phyloP scores from a whole-genome alignment of 2,113 vertebrate genomes.

The Romanogobio albipinnatus region DNA sequence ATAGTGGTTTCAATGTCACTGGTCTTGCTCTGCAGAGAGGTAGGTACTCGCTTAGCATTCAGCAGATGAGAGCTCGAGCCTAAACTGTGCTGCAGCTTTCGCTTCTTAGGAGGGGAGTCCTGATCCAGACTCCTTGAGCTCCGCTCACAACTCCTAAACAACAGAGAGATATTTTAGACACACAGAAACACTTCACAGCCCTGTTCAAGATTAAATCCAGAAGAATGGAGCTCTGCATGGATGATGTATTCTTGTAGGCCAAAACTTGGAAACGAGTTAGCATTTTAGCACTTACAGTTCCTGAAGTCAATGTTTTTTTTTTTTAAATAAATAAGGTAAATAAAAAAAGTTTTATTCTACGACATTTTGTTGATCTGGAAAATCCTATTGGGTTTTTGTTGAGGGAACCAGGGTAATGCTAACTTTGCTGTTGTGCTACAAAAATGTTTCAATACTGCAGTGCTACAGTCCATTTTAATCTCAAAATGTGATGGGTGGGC shows the following conservation, averaged over 20 bases:
- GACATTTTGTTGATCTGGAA: neutral
- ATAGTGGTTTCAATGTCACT: constrained; percentile 95
- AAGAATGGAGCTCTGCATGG: neutral
- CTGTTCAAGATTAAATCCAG: neutral
- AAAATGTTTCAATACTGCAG: neutral
- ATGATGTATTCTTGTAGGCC: neutral
- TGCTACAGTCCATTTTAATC: neutral
- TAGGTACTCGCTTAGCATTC: constrained; percentile 91
- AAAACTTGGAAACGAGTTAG: neutral
- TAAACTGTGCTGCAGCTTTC: constrained; percentile 90
- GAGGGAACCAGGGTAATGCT: neutral
- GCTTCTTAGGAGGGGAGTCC: constrained; percentile 96
- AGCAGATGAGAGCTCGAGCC: constrained; percentile 89
- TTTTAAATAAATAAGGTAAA: neutral
- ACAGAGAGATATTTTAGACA: neutral
- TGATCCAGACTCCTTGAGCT: constrained; percentile 93
- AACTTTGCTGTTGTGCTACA: neutral
- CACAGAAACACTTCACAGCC: neutral
- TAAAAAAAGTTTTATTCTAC: neutral
- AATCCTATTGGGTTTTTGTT: neutral
- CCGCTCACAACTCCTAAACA: constrained; percentile 88
- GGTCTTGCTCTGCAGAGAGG: constrained; percentile 91
- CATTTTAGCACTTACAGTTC: neutral
- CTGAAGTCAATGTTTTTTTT: neutral
- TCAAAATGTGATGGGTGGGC: neutral